A percentile compares a stretch with the other conserved stretches of the same genome.
Conservation (phyloP, 2,888 invertebrate genomes). For the Ectemnius continuus region DNA sequence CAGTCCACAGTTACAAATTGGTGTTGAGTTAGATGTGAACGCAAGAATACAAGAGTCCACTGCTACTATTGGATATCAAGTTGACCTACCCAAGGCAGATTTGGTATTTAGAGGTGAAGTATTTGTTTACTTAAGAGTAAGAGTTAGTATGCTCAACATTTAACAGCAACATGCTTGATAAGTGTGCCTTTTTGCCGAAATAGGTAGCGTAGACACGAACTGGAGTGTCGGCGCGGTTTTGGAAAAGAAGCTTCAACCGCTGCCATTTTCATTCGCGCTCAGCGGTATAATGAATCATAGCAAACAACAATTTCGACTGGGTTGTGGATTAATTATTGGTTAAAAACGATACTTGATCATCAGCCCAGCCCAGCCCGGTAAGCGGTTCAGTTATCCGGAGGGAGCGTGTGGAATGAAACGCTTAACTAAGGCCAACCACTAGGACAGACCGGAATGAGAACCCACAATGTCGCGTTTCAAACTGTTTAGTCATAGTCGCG, state of each 20-base stretch:
- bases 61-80: slow-evolving; percentile 95
- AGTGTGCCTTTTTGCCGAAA: slow-evolving; percentile 4
- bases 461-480: too few relatives aligned
- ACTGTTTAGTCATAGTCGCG: too few relatives aligned
- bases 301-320: slow-evolving; percentile 95
- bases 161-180: too few relatives aligned
- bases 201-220: slow-evolving; percentile 94
- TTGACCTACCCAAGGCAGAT: slow-evolving; percentile 96
- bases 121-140: neutral
- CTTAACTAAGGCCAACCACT: too few relatives aligned
- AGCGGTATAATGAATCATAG: slow-evolving; percentile 95
- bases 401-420: slow-evolving; percentile 25
- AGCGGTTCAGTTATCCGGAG: slow-evolving; percentile 28
- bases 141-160: neutral
- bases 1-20: slow-evolving; percentile 93
- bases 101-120: slow-evolving; percentile 92
- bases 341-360: slow-evolving; percentile 76
- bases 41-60: slow-evolving; percentile 93
- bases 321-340: slow-evolving; percentile 96
- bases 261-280: slow-evolving; percentile 95
- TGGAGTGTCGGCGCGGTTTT: slow-evolving; percentile 96
- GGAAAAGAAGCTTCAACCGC: slow-evolving; percentile 94
- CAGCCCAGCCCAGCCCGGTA: slow-evolving; percentile 25
- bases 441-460: too few relatives aligned
- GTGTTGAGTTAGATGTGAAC: slow-evolving; percentile 96